Percentiles rank a stretch among this genome's conserved stretches.
phyloP scores from a whole-genome alignment of 1,140 invertebrate genomes.

The Stegodyphus mimosarum region DNA sequence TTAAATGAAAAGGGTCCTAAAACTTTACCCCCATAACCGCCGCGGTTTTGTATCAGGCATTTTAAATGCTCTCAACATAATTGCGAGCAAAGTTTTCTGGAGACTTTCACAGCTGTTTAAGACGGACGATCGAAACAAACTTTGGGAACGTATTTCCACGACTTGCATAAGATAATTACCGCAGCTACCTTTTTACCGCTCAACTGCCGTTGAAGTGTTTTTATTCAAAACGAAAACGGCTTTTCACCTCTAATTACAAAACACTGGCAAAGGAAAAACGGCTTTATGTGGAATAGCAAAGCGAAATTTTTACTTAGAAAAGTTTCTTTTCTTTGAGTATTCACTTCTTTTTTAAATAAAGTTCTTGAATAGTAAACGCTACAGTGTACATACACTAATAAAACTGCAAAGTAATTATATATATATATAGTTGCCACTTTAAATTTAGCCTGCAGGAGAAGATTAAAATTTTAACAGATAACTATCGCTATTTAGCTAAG shows the following conservation, averaged over 20 bases:
- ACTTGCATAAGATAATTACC: slow-evolving; percentile 56
- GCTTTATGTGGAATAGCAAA: slow-evolving; percentile 6
- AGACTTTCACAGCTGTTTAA: slow-evolving; percentile 50
- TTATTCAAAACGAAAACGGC: slow-evolving; percentile 36
- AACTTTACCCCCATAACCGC: slow-evolving; percentile 48
- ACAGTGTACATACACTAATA: too few relatives aligned
- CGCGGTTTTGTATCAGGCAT: slow-evolving; percentile 47
- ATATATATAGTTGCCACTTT: too few relatives aligned
- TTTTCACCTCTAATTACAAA: slow-evolving; percentile 54
- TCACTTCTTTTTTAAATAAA: too few relatives aligned
- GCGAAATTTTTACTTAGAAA: too few relatives aligned
- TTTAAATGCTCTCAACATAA: slow-evolving; percentile 60
- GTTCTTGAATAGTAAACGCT: too few relatives aligned
- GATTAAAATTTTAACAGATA: too few relatives aligned
- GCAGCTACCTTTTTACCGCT: slow-evolving; percentile 37
- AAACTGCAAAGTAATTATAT: too few relatives aligned
- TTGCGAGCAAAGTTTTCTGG: slow-evolving; percentile 51
- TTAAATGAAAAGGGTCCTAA: slow-evolving; percentile 57
- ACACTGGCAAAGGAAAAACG: slow-evolving; percentile 27
- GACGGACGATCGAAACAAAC: slow-evolving; percentile 55
- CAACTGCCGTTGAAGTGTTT: slow-evolving; percentile 35
- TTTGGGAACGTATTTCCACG: slow-evolving; percentile 51
- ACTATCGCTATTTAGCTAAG: too few relatives aligned
- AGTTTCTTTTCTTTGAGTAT: too few relatives aligned
- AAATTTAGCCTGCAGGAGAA: too few relatives aligned